Conservation (phyloP, 2,113 vertebrate species). For the Seriola aureovittata region DNA sequence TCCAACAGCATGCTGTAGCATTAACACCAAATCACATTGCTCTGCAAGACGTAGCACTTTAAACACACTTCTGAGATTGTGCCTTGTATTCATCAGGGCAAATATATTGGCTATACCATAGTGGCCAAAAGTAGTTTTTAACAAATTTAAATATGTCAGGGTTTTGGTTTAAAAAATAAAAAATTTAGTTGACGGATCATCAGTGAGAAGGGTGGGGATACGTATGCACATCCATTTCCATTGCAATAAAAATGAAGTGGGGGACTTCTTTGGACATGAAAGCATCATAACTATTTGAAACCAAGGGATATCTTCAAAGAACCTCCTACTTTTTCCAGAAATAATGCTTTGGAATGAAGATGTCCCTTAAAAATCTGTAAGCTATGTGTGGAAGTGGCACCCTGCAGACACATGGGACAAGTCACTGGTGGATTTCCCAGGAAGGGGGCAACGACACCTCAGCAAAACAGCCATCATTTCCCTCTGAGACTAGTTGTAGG, state of each 20-base stretch:
- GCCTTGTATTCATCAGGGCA: constrained; percentile 69
- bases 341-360: constrained; percentile 88
- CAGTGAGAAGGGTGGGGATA: constrained; percentile 63
- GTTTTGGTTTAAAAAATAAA: constrained; percentile 74
- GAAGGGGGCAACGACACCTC: constrained; percentile 71
- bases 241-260: constrained; percentile 74
- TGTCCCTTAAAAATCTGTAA: constrained; percentile 80
- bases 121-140: constrained; percentile 77
- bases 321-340: constrained; percentile 77
- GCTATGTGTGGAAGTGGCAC: constrained; percentile 78
- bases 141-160: constrained; percentile 77
- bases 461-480: constrained; percentile 80
- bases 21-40: constrained; percentile 78
- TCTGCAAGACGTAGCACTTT: constrained; percentile 78
- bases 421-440: constrained; percentile 74
- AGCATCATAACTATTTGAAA: constrained; percentile 76
- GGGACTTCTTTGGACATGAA: constrained; percentile 85
- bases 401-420: constrained; percentile 81
- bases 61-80: constrained; percentile 77
- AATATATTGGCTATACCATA: constrained; percentile 77
- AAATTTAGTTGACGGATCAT: constrained; percentile 56
- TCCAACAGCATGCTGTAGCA: constrained; percentile 78
- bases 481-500: constrained; percentile 82
- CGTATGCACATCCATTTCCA: constrained; percentile 76
- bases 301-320: constrained; percentile 82